Evolutionary conservation across 2,113 vertebrate genomes (phyloP).

Genomic region (Solea senegalensis): DNA sequence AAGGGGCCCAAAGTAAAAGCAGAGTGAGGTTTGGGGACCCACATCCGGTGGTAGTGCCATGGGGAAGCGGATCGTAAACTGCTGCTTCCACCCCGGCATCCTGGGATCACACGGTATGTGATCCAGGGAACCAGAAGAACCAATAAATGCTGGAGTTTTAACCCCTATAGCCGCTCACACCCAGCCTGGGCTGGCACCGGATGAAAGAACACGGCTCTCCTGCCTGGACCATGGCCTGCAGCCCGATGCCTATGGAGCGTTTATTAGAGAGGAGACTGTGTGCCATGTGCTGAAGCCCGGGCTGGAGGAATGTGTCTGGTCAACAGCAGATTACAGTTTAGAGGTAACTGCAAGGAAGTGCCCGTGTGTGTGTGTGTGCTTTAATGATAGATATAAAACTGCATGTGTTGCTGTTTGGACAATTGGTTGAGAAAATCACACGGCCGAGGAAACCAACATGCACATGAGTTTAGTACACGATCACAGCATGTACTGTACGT

Average conservation of each 20-base stretch:
- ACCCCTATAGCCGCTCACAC: slow-evolving; percentile 82
- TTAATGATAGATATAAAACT: slow-evolving; percentile 14
- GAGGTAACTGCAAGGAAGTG: slow-evolving; percentile 38
- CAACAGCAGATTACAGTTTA: slow-evolving; percentile 76
- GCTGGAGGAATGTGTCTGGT: slow-evolving; percentile 78
- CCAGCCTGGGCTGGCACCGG: slow-evolving; percentile 74
- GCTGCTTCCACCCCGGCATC: slow-evolving; percentile 82
- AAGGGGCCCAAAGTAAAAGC: background rate
- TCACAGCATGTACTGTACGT: background rate
- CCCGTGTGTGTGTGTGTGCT: background rate
- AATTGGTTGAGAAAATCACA: background rate
- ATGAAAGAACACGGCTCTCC: slow-evolving; percentile 69
- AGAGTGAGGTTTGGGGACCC: slow-evolving; percentile 22
- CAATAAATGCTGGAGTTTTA: slow-evolving; percentile 83
- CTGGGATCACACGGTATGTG: slow-evolving; percentile 44
- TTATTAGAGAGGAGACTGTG: slow-evolving; percentile 78
- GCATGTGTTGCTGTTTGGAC: slow-evolving; percentile 16
- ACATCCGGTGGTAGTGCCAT: slow-evolving; percentile 64
- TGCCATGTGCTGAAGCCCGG: slow-evolving; percentile 57
- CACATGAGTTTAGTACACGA: background rate
- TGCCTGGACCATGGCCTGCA: slow-evolving; percentile 76
- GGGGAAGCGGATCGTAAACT: slow-evolving; percentile 83
- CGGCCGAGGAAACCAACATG: background rate
- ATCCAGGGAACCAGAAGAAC: slow-evolving; percentile 76
- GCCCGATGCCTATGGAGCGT: slow-evolving; percentile 81